Base-by-base conservation (phyloP, 2,888 invertebrate species). In the Rapana venosa region DNA sequence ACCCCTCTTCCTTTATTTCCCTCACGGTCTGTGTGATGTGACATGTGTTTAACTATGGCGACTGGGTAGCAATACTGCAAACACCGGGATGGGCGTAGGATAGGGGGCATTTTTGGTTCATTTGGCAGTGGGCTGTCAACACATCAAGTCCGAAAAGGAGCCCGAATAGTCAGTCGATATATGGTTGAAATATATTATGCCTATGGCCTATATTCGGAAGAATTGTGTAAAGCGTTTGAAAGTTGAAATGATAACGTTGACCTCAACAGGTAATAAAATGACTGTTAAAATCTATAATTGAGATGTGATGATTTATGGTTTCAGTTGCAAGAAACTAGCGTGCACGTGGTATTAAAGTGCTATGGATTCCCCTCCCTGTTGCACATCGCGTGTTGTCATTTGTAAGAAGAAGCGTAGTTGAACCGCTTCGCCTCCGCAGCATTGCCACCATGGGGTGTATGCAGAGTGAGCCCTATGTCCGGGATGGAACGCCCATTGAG, bases 401-500 rank as follows among this genome's bases (percentile, higher is more conserved):
- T 58, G 70, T 87, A 74, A 87, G 66, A 36, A 26, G 35, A 20
- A 11, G 81, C 81, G 17, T 83, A 22, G 36, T 83, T 83, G 81
- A 47, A 47, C 47, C 17, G 66, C 66, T 47, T 47, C 47, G 20
- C 13, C 81, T 47, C 35, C 35, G 26, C 81, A 83, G 17, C 17
- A 15, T 17, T 22, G 2, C 32, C 35, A 22, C 5, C 47, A 91
- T 91, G 91, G 91, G 91, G 1, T 91, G 91, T 66, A 77, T 88
- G 22, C 91, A 91, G 30, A 91, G 91, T 61, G 88, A 74, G 32
- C 88, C 83, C 2, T 86, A 81, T 61, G 90, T 90, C 17, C 87
- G 88, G 11, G 91, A 91, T 35, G 90, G 90, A 0, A 77, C 89
- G 2, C 87, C 88, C 17, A 88, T 91, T 15, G 90, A 91, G 79